A percentile compares a stretch with the other conserved stretches of the same genome.
Evolutionary conservation across 1,140 invertebrate genomes (phyloP).

Genomic region (Linepithema humile): DNA sequence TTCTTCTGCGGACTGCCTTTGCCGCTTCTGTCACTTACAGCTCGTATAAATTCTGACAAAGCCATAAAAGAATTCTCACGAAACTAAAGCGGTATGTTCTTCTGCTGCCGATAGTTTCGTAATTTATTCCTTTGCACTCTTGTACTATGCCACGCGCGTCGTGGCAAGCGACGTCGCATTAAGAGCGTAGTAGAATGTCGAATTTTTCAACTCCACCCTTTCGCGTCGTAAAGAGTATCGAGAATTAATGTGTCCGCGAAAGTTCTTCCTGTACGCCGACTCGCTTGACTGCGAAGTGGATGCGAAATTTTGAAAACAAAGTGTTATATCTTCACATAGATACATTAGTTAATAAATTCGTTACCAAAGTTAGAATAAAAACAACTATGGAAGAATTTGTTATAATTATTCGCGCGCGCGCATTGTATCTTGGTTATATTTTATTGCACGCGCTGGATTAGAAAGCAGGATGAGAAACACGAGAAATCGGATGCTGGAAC

Average conservation of each 20-base stretch:
- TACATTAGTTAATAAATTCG: background rate
- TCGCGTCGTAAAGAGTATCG: background rate
- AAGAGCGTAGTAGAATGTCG: conserved; percentile 9
- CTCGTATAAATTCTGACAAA: conserved; percentile 78
- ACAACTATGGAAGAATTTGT: background rate
- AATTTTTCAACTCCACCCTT: background rate
- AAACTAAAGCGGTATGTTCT: conserved; percentile 57
- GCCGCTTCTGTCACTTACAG: conserved; percentile 79
- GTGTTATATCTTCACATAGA: background rate
- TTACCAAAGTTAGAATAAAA: too few species aligned
- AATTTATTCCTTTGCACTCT: conserved; percentile 72
- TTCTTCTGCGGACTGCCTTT: conserved; percentile 63
- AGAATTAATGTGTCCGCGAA: background rate
- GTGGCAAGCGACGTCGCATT: background rate
- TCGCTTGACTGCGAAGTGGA: background rate
- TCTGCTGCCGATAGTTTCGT: conserved; percentile 75
- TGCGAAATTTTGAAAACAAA: background rate
- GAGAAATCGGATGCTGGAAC: conserved; percentile 43
- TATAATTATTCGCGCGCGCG: background rate
- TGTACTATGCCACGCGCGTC: conserved; percentile 39
- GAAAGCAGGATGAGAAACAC: background rate
- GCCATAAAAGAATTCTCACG: conserved; percentile 68
- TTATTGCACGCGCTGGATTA: conserved; percentile 12
- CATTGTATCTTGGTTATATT: conserved; percentile 1
- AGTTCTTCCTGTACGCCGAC: background rate